Evolutionary conservation across 2,797 vertebrate genomes (phyloP).

Genomic region (Falco cherrug): DNA sequence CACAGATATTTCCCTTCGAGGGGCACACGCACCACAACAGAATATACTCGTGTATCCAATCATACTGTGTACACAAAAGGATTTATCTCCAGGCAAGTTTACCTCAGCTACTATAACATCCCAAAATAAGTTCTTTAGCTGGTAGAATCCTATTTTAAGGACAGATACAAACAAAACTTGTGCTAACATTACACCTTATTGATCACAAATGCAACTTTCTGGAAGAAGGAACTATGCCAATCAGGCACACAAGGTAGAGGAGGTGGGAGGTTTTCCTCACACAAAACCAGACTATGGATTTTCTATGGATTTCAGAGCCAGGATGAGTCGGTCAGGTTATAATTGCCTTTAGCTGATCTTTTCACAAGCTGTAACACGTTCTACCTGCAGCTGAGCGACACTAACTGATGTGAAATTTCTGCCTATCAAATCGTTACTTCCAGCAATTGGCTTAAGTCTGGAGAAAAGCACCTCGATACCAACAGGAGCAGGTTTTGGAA

Average conservation of each 20-base stretch:
- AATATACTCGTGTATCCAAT: rapidly evolving
- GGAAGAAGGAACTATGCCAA: neutral
- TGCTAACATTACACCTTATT: neutral
- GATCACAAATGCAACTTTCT: neutral
- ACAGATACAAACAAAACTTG: neutral
- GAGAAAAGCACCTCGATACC: neutral
- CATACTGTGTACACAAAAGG: neutral
- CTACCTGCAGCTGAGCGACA: neutral
- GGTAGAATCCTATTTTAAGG: neutral
- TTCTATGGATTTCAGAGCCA: neutral
- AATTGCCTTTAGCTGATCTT: neutral
- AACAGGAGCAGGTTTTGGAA: neutral
- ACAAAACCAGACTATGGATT: neutral
- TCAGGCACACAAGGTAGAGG: neutral
- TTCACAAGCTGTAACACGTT: neutral
- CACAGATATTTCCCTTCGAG: neutral
- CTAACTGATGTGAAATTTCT: neutral
- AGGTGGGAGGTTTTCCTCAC: neutral
- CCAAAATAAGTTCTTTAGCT: neutral
- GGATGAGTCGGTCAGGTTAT: neutral
- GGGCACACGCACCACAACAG: neutral
- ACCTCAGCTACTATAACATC: neutral
- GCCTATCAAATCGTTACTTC: neutral
- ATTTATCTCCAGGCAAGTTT: neutral
- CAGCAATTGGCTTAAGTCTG: rapidly evolving